Conservation (phyloP, 2,888 invertebrate species). For the Odontocolon sp. region DNA sequence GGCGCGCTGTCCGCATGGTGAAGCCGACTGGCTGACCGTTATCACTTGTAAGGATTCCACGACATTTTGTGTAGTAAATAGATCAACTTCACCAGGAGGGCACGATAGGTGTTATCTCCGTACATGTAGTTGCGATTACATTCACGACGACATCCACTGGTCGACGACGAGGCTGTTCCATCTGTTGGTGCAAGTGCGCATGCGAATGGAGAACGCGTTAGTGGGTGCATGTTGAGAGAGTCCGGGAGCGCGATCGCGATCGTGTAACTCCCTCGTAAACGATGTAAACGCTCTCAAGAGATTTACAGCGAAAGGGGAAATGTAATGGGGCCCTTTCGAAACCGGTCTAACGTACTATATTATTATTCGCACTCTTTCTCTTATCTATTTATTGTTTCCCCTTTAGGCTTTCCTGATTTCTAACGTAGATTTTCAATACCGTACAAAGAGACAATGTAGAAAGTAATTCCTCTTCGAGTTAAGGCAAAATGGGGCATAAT, state of each 20-base stretch:
- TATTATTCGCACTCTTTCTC: background rate
- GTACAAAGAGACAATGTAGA: background rate
- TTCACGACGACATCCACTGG: slow-evolving; percentile 25
- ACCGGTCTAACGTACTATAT: slow-evolving; percentile 8
- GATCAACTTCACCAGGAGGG: too few species aligned
- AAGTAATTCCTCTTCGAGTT: too few species aligned
- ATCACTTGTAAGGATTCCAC: too few species aligned
- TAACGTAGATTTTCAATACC: background rate
- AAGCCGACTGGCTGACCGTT: too few species aligned
- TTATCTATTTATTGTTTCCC: slow-evolving; percentile 8
- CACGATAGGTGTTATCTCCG: slow-evolving; percentile 13
- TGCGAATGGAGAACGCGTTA: background rate
- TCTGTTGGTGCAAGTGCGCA: background rate
- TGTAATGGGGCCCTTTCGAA: slow-evolving; percentile 11
- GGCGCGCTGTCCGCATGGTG: too few species aligned
- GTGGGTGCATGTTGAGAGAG: slow-evolving; percentile 28
- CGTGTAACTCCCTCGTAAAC: slow-evolving; percentile 44
- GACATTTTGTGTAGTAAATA: too few species aligned
- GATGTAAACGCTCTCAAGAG: slow-evolving; percentile 40
- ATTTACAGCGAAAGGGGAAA: slow-evolving; percentile 44
- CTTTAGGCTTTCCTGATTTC: background rate
- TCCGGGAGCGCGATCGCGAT: slow-evolving; percentile 32
- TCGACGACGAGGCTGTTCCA: slow-evolving; percentile 10
- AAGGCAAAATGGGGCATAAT: too few species aligned
- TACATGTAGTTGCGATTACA: slow-evolving; percentile 35